Evolutionary conservation across 2,113 vertebrate genomes (phyloP).

Genomic region (Candoia aspera): DNA sequence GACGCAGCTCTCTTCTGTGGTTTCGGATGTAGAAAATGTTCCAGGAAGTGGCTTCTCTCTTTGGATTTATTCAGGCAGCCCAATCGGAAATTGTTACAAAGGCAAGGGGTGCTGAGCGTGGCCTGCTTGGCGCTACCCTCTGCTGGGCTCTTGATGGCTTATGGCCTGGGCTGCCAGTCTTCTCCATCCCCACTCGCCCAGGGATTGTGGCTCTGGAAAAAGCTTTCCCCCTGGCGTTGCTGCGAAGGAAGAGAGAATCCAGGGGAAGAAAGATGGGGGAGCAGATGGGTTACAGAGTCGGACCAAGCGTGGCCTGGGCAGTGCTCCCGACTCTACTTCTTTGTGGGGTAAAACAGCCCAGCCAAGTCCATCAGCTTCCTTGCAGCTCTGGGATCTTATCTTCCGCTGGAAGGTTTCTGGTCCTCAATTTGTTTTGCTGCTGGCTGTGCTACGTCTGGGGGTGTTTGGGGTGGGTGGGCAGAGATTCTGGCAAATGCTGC

Average conservation of each 20-base stretch:
- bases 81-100: constrained; percentile 68
- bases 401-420: neutral
- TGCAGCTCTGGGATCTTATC: neutral
- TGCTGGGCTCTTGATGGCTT: neutral
- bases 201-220: constrained; percentile 10
- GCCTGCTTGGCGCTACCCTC: neutral
- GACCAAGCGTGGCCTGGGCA: neutral
- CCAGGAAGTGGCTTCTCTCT: constrained; percentile 74
- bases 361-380: neutral
- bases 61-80: constrained; percentile 65
- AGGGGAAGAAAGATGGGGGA: neutral
- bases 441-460: neutral
- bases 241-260: neutral
- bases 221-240: neutral
- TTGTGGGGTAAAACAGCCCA: neutral
- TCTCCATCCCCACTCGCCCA: constrained; percentile 2
- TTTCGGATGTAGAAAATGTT: constrained; percentile 75
- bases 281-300: neutral
- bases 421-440: constrained; percentile 1
- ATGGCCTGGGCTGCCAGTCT: constrained; percentile 22
- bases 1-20: constrained; percentile 63
- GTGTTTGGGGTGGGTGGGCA: neutral
- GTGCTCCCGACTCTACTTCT: neutral
- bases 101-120: constrained; percentile 21
- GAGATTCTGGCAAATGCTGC: neutral